These are phyloP conservation scores for Dipodomys stephensi DNA, from an alignment of 2,113 vertebrate species.

Conservation along the genomic window DNA sequence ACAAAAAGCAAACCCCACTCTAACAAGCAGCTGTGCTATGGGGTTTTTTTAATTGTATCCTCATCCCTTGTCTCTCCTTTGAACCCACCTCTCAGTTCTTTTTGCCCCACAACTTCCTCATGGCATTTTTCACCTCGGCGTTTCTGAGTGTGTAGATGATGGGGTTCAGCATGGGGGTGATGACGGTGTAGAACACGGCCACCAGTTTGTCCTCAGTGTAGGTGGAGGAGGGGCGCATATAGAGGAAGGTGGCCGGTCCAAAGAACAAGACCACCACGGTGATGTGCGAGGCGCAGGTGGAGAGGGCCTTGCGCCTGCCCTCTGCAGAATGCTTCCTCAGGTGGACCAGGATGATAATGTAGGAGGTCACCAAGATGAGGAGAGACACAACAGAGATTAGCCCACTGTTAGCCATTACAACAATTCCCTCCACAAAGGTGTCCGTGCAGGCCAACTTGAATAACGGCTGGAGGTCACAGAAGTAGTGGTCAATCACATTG, in stretches of 20 bases:
- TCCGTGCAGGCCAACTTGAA: constrained; percentile 70
- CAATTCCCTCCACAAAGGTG: constrained; percentile 51
- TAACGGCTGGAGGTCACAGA: constrained; percentile 72
- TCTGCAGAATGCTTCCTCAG: constrained; percentile 53
- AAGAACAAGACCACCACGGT: constrained; percentile 76
- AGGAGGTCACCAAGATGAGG: constrained; percentile 59
- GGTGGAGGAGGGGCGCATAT: constrained; percentile 58
- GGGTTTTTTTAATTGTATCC: background rate
- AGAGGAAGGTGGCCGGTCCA: constrained; percentile 76
- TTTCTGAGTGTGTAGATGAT: constrained; percentile 79
- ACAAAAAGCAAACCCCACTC: background rate
- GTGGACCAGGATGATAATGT: constrained; percentile 38
- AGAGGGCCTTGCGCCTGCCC: constrained; percentile 77
- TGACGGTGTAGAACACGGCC: constrained; percentile 71
- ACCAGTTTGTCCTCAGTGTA: constrained; percentile 67
- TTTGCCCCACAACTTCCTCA: constrained; percentile 51
- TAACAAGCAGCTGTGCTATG: background rate
- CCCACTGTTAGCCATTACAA: constrained; percentile 65
- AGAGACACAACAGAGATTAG: constrained; percentile 60
- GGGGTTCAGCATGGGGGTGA: constrained; percentile 79
- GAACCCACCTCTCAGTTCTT: background rate
- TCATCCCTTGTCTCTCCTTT: background rate
- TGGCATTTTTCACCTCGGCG: constrained; percentile 71
- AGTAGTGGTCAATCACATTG: constrained; percentile 72
- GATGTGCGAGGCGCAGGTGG: constrained; percentile 79